Base-by-base conservation (phyloP, 2,888 invertebrate genomes). In the Philonicus albiceps region DNA sequence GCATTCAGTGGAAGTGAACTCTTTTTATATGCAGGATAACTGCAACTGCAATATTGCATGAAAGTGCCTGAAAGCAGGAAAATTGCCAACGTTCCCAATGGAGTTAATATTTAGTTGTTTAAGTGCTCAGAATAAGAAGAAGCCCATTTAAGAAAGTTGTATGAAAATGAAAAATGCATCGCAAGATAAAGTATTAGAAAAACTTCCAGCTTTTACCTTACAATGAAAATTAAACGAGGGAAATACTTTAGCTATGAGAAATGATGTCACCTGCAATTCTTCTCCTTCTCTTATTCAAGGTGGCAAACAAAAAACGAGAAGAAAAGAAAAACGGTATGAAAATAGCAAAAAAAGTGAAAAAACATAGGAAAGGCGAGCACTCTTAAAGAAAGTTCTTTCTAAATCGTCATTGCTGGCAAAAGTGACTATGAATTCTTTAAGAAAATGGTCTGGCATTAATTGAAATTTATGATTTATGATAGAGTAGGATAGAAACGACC, bases 401-500 rank as follows among this genome's bases (percentile, higher is more conserved):
- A 76, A 76, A 22, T 40, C 19, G 74, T 74, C 31, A 37, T 76
- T 34, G 40, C 76, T 76, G n/a, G 22, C n/a, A 34, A 64, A 64
- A 64, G 64, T 64, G 64, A 64, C 64, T 64, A 64, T 22, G 64
- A 40, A 76, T 19, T n/a, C 76, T 76, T 16, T 16, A 75, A 43
- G 76, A 76, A 34, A 37, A 40, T 37, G 76, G 43, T 37, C 76
- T 76, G 76, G 76, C 34, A 76, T 22, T 76, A 76, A 76, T 76
- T 76, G 76, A 76, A 76, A 76, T 76, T 76, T 76, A 76, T 76
- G 76, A 76, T 76, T 76, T 37, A 76, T 76, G 76, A 22, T 76
- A 22, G 22, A 40, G 27, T 13, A 22, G 64, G 64, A 27, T 22
- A 7, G 64, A 64, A 49, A 64, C 64, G 64, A 64, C 22, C 64